Conservation (phyloP, 92 coral and sea anemone genomes). For the Porites divaricata region DNA sequence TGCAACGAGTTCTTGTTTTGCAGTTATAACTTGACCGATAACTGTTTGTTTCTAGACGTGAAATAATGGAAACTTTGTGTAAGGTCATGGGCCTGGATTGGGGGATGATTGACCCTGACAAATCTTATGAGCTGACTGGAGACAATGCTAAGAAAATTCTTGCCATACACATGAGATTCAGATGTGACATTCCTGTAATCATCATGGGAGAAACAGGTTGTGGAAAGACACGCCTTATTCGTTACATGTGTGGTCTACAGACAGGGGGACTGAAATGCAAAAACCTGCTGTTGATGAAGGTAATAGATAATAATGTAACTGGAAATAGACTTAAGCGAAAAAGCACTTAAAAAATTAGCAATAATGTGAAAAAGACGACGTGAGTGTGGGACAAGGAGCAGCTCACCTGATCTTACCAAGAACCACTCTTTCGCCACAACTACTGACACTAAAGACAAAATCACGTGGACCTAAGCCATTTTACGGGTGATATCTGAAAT, state of each 20-base stretch:
- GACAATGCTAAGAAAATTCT: constrained; percentile 86
- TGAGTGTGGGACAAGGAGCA: too few relatives aligned
- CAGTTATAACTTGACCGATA: too few relatives aligned
- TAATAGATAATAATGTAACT: neutral
- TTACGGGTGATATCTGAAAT: too few relatives aligned
- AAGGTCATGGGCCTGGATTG: constrained; percentile 76
- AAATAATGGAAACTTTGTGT: constrained; percentile 65
- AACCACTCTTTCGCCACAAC: too few relatives aligned
- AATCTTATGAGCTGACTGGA: constrained; percentile 74
- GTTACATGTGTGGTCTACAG: constrained; percentile 83
- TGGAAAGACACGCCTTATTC: constrained; percentile 87
- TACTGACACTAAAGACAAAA: too few relatives aligned
- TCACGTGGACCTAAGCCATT: too few relatives aligned
- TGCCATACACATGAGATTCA: constrained; percentile 88
- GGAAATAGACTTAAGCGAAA: too few relatives aligned
- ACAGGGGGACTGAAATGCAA: constrained; percentile 1
- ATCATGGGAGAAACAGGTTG: constrained; percentile 95
- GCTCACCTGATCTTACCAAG: too few relatives aligned
- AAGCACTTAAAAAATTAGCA: too few relatives aligned
- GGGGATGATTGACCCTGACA: constrained; percentile 67
- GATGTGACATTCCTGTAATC: constrained; percentile 88
- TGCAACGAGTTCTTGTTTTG: too few relatives aligned
- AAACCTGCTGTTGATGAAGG: constrained; percentile 89
- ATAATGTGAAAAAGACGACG: too few relatives aligned
- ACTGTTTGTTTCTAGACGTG: constrained; percentile 35